Evolutionary conservation across 2,113 vertebrate species (phyloP).

Genomic region (Silurus glanis): DNA sequence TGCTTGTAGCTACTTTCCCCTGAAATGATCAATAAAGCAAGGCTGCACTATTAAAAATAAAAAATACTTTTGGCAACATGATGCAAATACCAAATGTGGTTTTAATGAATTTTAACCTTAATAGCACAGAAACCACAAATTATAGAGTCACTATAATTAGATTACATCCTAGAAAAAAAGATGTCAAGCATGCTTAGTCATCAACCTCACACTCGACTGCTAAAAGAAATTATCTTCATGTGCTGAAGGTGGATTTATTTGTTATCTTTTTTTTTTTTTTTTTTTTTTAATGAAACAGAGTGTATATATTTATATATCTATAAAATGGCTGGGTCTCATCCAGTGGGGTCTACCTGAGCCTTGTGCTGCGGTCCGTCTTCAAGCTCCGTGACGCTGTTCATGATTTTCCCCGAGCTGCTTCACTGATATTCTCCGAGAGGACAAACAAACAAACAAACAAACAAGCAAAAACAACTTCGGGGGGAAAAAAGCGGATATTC

Average conservation of each 20-base stretch:
- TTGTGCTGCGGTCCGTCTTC: conserved; percentile 62
- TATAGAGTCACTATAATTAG: neutral
- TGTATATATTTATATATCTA: neutral
- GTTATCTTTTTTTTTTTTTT: too few species aligned
- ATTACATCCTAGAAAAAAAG: neutral
- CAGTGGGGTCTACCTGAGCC: conserved; percentile 53
- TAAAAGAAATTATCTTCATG: neutral
- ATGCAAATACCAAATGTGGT: neutral
- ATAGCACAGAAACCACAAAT: neutral
- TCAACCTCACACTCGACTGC: neutral
- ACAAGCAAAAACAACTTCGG: conserved; percentile 41
- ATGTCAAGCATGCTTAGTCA: neutral
- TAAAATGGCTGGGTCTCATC: conserved; percentile 10
- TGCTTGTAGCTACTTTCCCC: neutral
- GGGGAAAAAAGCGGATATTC: conserved; percentile 42
- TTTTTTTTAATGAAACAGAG: neutral
- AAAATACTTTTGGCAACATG: neutral
- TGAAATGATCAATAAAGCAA: neutral
- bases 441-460: conserved; percentile 32
- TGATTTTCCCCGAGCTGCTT: conserved; percentile 58
- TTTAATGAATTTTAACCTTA: neutral
- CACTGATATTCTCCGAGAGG: conserved; percentile 51
- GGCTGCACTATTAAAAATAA: neutral
- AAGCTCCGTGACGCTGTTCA: conserved; percentile 64
- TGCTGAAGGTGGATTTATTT: too few species aligned